Percentiles rank a stretch among this genome's conserved stretches.
Conservation (phyloP, 2,113 vertebrate species). For the Labrus mixtus region DNA sequence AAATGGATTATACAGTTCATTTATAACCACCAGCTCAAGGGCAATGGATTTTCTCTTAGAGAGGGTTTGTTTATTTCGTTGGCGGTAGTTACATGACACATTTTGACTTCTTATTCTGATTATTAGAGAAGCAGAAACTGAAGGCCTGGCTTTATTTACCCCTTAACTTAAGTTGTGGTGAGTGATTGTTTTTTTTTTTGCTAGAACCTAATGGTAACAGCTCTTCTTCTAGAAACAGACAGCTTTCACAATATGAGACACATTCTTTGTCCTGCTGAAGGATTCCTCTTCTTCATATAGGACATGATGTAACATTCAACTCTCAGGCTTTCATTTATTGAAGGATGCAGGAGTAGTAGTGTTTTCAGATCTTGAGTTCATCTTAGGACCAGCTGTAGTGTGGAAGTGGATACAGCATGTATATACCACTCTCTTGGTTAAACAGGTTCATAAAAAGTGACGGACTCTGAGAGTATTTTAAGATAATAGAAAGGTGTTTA, state of each 20-base stretch:
- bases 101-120: conserved; percentile 18
- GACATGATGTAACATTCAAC: conserved; percentile 12
- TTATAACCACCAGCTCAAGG: conserved; percentile 36
- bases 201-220: conserved; percentile 31
- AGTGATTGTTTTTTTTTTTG: conserved; percentile 56
- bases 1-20: conserved; percentile 36
- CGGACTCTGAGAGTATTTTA: conserved; percentile 27
- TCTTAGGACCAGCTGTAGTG: conserved; percentile 2
- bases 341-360: conserved; percentile 13
- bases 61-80: conserved; percentile 1
- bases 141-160: conserved; percentile 6
- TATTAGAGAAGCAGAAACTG: not conserved
- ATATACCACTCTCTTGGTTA: conserved; percentile 34
- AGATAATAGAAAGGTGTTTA: conserved; percentile 17
- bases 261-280: conserved; percentile 12
- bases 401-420: conserved; percentile 18
- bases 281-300: conserved; percentile 1
- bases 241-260: conserved; percentile 34
- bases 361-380: conserved; percentile 25
- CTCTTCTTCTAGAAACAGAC: conserved; percentile 2
- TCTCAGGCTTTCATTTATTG: not conserved
- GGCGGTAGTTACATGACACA: not conserved
- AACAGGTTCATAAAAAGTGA: conserved; percentile 37
- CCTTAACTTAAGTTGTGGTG: conserved; percentile 13
- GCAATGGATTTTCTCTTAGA: conserved; percentile 35